Evolutionary conservation across 1,140 invertebrate genomes (phyloP), one percentile per base, ranked within the genome.

Genomic region (Nymphalis io): DNA sequence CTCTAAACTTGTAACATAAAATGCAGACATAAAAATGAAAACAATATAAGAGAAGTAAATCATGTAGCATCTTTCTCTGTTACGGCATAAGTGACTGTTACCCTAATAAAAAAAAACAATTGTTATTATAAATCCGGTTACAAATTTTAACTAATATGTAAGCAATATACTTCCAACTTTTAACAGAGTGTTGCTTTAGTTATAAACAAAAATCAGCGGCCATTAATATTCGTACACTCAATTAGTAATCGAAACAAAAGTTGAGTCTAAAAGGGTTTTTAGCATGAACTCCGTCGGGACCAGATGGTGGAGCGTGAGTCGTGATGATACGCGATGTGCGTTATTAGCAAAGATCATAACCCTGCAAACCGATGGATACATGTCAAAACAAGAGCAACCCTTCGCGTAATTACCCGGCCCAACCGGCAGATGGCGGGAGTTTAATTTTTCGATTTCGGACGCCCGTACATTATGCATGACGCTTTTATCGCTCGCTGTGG

Each of bases 361-460:
- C 82, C 76, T 63, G 80, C 80, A 78, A 83, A 81, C 75, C 77
- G 73, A 74, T 75, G 75, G 78, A 80, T 78, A 80, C 79, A 82
- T 80, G 84, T 86, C 84, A 86, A 80, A 86, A 86, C 84, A 84
- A 74, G 68, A 79, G 73, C 75, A 81, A 81, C 85, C 84, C 84
- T 81, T 78, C 79, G 76, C 77, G 74, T 87, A 86, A 89, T 89
- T 87, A 87, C 73, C 71, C 81, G 75, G 70, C 73, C 67, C 80
- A 73, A 74, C 82, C 80, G 83, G 76, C 85, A 89, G 86, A 87
- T 87, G 85, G 85, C 83, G 81, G 74, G 80, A 83, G 82, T 88
- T 88, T 88, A 90, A 90, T 90, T 90, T 90, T 88, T 90, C 88
- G 88, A 88, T 90, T 90, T 90, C 85, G 88, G 85, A 85, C 88